Evolutionary conservation across 1,140 invertebrate species (phyloP), one percentile per base, ranked within the genome.

Genomic region (Hypothenemus hampei): DNA sequence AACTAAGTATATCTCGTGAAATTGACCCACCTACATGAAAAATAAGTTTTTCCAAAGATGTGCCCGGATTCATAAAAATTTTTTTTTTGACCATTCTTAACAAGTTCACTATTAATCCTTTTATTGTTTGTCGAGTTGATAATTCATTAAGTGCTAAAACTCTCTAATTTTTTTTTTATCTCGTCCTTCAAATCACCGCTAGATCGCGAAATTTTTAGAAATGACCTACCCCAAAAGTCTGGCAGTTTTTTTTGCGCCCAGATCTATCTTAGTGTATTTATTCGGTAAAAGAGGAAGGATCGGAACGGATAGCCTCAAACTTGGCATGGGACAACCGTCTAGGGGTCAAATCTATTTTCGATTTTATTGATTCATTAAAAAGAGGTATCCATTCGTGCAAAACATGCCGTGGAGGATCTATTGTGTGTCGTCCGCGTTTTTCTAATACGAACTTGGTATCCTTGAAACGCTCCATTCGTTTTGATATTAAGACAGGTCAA

Each of bases 151-250:
- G 15, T 37, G 51, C 51, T 23, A 54, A 54, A 36, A 54, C 51
- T 54, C 51, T 18, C 24, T 15, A 23, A 36, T 45, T 54, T 44
- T n/a, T n/a, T n/a, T 54, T 54, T 41, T 45, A 45, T 53, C 50
- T 41, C 41, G 43, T 31, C 51, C 51, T 54, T 54, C 51, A 54
- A 54, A 36, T 54, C 51, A 54, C 51, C 51, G 51, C 51, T 45
- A 54, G 21, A 52, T 43, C 50, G 41, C 26, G 11, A 31, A 44
- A 54, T 54, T 54, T 54, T 45, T 44, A 44, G 51, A 26, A 41
- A 54, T 54, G 51, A 54, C 51, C 51, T 54, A 45, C 40, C 51
- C 4, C 51, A 54, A 51, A 33, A 44, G 37, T 20, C 26, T 49
- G 26, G 19, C 40, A 23, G n/a, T 45, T 41, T 19, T 41, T 18